These are phyloP conservation scores for Dipus sagitta DNA, from an alignment of 2,797 vertebrate species.

Conservation along the genomic window DNA sequence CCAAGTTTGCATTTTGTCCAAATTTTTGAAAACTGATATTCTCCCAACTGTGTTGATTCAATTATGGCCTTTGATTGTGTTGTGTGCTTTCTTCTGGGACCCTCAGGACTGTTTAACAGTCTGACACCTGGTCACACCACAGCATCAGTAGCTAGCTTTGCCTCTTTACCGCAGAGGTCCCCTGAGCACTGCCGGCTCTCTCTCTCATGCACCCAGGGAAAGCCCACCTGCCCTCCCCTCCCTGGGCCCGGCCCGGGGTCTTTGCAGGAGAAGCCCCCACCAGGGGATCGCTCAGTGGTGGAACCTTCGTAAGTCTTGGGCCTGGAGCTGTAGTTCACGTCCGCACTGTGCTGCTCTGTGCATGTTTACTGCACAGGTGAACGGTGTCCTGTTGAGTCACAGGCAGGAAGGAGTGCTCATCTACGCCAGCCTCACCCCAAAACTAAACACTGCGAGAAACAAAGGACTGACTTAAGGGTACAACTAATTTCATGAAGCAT, in stretches of 20 bases:
- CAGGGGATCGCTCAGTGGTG: background rate
- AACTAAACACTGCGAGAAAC: constrained; percentile 5
- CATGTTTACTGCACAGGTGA: background rate
- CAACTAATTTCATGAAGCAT: background rate
- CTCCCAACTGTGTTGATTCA: constrained; percentile 27
- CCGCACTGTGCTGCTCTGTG: fast-evolving
- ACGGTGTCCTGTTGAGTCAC: background rate
- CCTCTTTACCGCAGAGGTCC: background rate
- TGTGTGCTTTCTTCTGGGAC: constrained; percentile 1
- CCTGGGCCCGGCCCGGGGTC: fast-evolving
- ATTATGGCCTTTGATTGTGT: background rate
- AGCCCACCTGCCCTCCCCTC: too few species aligned
- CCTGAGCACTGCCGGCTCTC: fast-evolving
- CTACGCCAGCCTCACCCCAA: background rate
- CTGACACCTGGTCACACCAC: background rate
- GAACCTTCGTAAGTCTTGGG: background rate
- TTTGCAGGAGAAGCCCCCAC: background rate
- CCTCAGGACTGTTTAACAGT: background rate
- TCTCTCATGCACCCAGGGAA: background rate
- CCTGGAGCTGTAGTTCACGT: background rate
- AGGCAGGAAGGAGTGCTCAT: background rate
- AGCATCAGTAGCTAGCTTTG: background rate
- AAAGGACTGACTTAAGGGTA: background rate
- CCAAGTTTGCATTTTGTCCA: background rate
- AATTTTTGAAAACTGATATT: background rate